A percentile compares a stretch with the other conserved stretches of the same genome.
phyloP scores from a whole-genome alignment of 1,140 invertebrate species.

The Drosophila elegans region DNA sequence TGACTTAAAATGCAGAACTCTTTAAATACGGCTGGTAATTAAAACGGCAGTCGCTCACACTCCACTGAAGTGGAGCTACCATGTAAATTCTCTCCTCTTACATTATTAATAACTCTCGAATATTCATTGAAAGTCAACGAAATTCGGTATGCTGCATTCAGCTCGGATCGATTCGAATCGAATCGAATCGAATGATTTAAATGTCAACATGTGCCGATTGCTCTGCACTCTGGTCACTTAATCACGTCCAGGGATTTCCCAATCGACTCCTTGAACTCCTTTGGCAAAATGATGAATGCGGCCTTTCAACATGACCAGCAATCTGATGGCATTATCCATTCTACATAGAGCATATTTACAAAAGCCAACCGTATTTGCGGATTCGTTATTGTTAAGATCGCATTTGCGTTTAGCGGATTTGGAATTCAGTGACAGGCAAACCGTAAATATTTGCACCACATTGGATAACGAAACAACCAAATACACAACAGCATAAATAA shows the following conservation, averaged over 20 bases:
- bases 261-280: slow-evolving; percentile 17
- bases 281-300: slow-evolving; percentile 21
- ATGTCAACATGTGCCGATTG: slow-evolving; percentile 61
- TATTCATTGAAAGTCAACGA: slow-evolving; percentile 66
- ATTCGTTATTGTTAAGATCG: slow-evolving; percentile 5
- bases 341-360: background rate
- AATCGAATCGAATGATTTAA: slow-evolving; percentile 66
- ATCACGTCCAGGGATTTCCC: slow-evolving; percentile 52
- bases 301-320: slow-evolving; percentile 3
- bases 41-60: slow-evolving; percentile 22
- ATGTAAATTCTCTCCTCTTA: slow-evolving; percentile 22
- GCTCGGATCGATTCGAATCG: slow-evolving; percentile 23
- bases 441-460: slow-evolving; percentile 41
- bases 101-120: slow-evolving; percentile 61
- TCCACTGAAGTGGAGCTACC: slow-evolving; percentile 11
- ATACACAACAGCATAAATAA: background rate
- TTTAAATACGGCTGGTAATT: slow-evolving; percentile 32
- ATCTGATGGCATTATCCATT: slow-evolving; percentile 10
- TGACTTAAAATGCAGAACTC: slow-evolving; percentile 16
- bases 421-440: slow-evolving; percentile 13
- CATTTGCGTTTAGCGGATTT: slow-evolving; percentile 37
- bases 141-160: slow-evolving; percentile 19
- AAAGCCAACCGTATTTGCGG: slow-evolving; percentile 1
- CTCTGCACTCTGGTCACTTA: slow-evolving; percentile 48
- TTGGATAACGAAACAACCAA: slow-evolving; percentile 26